Conservation (phyloP, 1,140 invertebrate genomes). For the Ruditapes philippinarum region DNA sequence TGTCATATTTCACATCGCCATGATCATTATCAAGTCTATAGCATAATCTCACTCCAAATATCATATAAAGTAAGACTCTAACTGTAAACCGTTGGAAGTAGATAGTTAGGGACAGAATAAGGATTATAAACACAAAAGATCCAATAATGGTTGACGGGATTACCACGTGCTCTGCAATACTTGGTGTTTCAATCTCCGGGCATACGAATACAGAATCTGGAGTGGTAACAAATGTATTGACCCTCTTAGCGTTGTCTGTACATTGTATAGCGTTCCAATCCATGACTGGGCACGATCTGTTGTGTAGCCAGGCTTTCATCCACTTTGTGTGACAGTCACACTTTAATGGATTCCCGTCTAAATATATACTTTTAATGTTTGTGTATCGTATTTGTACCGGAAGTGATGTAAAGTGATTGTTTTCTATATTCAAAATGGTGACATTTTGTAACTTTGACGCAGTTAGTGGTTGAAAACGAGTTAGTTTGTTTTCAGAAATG, state of each 20-base stretch:
- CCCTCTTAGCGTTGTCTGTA: neutral
- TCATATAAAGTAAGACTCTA: neutral
- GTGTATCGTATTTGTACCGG: neutral
- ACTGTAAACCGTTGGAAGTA: neutral
- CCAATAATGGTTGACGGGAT: neutral
- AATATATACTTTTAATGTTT: neutral
- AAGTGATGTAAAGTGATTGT: neutral
- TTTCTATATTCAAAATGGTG: neutral
- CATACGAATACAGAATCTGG: neutral
- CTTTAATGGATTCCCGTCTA: neutral
- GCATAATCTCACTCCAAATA: neutral
- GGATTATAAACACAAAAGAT: neutral
- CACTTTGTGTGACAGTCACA: slow-evolving; percentile 7
- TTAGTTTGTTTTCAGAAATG: neutral
- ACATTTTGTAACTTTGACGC: neutral
- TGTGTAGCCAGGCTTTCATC: neutral
- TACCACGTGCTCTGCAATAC: neutral
- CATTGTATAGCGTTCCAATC: neutral
- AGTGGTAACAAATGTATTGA: neutral
- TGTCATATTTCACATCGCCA: neutral
- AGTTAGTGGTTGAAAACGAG: neutral
- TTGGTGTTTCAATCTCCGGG: neutral
- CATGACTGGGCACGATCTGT: neutral
- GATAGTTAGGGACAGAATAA: neutral
- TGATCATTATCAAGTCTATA: neutral